Base-by-base conservation (phyloP, 2,797 vertebrate species). In the Siniperca undulata region DNA sequence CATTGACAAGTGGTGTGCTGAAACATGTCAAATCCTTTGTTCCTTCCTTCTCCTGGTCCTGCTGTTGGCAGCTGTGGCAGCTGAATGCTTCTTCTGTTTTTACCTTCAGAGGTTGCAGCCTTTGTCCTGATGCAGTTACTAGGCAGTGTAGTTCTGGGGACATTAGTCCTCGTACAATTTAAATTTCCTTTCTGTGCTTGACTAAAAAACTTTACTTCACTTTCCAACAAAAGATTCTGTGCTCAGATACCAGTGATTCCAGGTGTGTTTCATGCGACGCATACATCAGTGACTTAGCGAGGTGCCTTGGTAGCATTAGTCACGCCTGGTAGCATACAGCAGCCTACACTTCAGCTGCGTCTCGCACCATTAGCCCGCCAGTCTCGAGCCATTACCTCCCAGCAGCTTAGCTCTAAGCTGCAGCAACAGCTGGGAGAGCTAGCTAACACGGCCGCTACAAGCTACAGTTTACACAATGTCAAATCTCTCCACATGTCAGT, bases 361-460 rank as follows among this genome's bases (percentile, higher is more conserved):
- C 60, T 74, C 19, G 8, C 75, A 66, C 84, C 82, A 87, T 90
- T 85, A 86, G 58, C 74, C 65, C 50, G 66, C 24, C 80, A 62
- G 77, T 80, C 53, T 69, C 5, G 0, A 81, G 76, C 85, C 82
- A 80, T 90, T 81, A 85, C 64, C 67, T 82, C 59, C 70, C 77
- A 70, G 81, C 74, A 52, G 70, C 78, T 83, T 81, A 50, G 30
- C 83, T 75, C 72, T 74, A 69, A 88, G 85, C 84, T 62, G 64
- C 72, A 80, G 80, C 82, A 91, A 86, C 89, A 91, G 90, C 88
- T 85, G 87, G 80, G 59, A 38, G 67, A 87, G 68, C 75, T 34
- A 55, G 67, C 59, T 60, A 69, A 79, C 81, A 44, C 22, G 40
- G 8, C 72, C 55, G 77, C 86, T 50, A 55, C 81, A 81, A 81